These are phyloP conservation scores for Xenopus laevis DNA, from an alignment of 2,113 vertebrate species.

Conservation along the genomic window DNA sequence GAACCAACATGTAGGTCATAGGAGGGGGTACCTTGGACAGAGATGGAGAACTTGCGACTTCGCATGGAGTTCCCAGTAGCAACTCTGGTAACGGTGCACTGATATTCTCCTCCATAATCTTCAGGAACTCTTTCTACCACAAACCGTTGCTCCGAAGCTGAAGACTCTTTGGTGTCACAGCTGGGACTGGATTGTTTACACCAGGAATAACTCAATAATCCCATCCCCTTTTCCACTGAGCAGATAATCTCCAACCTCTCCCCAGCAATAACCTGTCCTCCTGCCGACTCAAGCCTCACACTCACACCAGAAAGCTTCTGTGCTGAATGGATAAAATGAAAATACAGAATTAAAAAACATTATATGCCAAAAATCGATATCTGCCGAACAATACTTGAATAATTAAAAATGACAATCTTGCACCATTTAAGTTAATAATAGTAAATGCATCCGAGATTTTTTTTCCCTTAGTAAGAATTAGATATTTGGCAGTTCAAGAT, in stretches of 20 bases:
- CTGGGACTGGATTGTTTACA: background rate
- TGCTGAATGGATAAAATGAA: background rate
- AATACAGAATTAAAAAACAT: too few species aligned
- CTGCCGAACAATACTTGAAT: too few species aligned
- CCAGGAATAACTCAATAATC: slow-evolving; percentile 45
- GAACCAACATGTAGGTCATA: too few species aligned
- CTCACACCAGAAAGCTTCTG: slow-evolving; percentile 27
- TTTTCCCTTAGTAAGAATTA: too few species aligned
- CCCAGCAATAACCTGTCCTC: slow-evolving; percentile 1
- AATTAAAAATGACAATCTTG: too few species aligned
- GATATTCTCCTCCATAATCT: background rate
- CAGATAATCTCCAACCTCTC: slow-evolving; percentile 38
- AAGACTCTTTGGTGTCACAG: slow-evolving; percentile 21
- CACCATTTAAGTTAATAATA: too few species aligned
- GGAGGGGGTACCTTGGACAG: too few species aligned
- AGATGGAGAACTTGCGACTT: too few species aligned
- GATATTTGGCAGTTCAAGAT: too few species aligned
- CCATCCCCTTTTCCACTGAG: slow-evolving; percentile 39
- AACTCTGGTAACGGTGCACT: slow-evolving; percentile 40
- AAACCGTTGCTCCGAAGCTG: background rate
- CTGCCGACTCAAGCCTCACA: slow-evolving; percentile 28
- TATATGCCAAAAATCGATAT: too few species aligned
- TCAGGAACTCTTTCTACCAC: background rate
- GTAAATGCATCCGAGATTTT: too few species aligned
- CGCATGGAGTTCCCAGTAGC: fast-evolving